Evolutionary conservation across 2,888 invertebrate genomes (phyloP).

Genomic region (Nipponacmea schrenckii): DNA sequence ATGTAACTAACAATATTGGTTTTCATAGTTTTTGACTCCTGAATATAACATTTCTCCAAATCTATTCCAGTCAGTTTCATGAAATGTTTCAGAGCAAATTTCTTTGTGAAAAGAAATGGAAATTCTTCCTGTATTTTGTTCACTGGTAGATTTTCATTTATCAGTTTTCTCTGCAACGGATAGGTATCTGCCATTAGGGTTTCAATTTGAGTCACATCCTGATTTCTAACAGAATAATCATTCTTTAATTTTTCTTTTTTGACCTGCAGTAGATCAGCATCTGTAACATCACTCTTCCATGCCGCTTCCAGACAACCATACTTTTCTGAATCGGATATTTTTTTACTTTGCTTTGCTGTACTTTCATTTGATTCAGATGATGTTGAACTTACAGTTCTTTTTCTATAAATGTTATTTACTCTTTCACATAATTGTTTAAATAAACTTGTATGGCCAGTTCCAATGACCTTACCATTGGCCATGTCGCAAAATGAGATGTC

Average conservation of each 20-base stretch:
- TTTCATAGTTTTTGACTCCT: conserved; percentile 3
- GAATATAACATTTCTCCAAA: background rate
- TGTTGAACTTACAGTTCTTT: background rate
- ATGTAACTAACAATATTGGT: background rate
- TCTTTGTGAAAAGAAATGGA: background rate
- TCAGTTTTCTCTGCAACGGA: background rate
- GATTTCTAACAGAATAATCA: background rate
- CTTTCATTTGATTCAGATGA: background rate
- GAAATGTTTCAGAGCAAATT: background rate
- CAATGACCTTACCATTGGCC: background rate
- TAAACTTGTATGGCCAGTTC: background rate
- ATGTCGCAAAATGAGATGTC: background rate
- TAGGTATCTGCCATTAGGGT: background rate
- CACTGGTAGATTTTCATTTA: background rate
- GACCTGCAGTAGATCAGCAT: too few species aligned
- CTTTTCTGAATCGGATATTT: too few species aligned
- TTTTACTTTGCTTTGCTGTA: too few species aligned
- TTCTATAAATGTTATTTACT: background rate
- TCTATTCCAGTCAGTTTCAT: background rate
- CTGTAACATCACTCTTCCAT: too few species aligned
- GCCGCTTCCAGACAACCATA: too few species aligned
- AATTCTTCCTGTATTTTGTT: background rate
- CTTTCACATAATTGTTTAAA: background rate
- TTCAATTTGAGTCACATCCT: background rate
- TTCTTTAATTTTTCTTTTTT: too few species aligned